Conservation (phyloP, 2,797 vertebrate species). For the Anisognathus igniventris region DNA sequence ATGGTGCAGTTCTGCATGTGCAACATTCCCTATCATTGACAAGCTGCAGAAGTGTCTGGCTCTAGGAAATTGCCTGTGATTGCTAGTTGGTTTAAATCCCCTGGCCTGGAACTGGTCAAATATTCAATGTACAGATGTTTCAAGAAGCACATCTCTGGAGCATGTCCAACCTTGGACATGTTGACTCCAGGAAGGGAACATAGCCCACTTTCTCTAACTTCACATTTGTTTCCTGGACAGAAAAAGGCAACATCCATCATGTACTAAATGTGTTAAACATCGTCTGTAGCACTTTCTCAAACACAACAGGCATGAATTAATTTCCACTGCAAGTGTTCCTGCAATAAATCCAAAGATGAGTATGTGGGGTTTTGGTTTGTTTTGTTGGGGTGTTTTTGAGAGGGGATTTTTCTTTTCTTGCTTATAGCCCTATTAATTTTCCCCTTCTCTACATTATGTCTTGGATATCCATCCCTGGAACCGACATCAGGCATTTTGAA, state of each 20-base stretch:
- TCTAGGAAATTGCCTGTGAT: neutral
- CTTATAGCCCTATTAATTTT: neutral
- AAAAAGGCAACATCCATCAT: slow-evolving; percentile 33
- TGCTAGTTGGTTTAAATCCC: neutral
- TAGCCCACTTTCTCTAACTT: neutral
- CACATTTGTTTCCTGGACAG: slow-evolving; percentile 38
- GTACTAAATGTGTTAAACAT: slow-evolving; percentile 44
- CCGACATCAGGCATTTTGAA: neutral
- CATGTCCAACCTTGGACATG: neutral
- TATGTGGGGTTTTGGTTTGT: neutral
- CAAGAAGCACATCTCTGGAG: slow-evolving; percentile 2
- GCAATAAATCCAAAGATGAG: neutral
- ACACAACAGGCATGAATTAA: slow-evolving; percentile 10
- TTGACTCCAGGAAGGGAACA: slow-evolving; percentile 1
- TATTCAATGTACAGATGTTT: slow-evolving; percentile 20
- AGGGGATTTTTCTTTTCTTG: neutral
- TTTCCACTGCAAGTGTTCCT: slow-evolving; percentile 3
- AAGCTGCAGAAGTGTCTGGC: neutral
- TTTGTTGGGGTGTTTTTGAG: neutral
- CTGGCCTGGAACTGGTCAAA: neutral
- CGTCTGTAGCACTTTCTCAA: neutral
- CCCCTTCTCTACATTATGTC: neutral
- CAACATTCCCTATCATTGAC: neutral
- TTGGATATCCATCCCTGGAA: neutral
- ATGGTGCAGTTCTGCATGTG: neutral